Conservation (phyloP, 2,113 vertebrate genomes). For the Phaetusa simplex region DNA sequence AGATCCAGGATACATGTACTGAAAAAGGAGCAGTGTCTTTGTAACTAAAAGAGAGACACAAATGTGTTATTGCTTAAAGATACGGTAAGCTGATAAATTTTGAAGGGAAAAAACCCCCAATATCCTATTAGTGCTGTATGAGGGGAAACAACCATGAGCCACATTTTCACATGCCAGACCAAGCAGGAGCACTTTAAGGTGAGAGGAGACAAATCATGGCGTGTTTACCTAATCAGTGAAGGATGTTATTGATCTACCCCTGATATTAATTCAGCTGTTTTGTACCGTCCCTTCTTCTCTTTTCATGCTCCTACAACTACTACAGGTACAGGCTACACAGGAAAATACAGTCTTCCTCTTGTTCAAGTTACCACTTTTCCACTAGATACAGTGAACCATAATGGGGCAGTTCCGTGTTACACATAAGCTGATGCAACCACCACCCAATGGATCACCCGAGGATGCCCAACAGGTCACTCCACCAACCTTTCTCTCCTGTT, state of each 20-base stretch:
- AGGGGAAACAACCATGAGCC: neutral
- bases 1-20: neutral
- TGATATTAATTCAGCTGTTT: neutral
- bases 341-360: neutral
- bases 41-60: neutral
- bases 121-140: neutral
- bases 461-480: too few relatives aligned
- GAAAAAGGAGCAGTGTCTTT: neutral
- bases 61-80: neutral
- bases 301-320: neutral
- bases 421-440: rapidly evolving
- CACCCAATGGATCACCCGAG: neutral
- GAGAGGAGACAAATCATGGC: neutral
- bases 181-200: neutral
- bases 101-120: neutral
- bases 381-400: neutral
- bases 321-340: neutral
- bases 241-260: neutral
- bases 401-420: neutral
- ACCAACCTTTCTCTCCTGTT: neutral
- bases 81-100: neutral
- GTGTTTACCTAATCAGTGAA: neutral
- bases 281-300: neutral
- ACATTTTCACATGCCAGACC: neutral
- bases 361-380: neutral